Evolutionary conservation across 1,140 invertebrate genomes (phyloP).

Genomic region (Trichonephila inaurata): DNA sequence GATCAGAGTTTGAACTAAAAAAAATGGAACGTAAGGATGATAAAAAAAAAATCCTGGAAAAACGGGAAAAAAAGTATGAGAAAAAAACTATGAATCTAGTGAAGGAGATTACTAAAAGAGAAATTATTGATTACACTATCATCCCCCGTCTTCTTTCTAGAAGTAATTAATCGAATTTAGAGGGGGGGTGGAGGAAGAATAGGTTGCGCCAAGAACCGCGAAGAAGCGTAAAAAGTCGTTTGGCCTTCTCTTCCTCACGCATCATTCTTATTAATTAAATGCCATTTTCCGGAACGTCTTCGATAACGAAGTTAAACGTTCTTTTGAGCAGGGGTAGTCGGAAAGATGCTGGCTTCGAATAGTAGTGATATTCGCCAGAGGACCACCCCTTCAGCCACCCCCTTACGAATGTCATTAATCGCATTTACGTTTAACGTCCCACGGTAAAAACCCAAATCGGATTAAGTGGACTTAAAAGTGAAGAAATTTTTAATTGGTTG

Average conservation of each 20-base stretch:
- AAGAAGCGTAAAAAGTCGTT: conserved; percentile 26
- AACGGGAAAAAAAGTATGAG: neutral
- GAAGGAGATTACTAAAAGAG: conserved; percentile 61
- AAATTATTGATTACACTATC: conserved; percentile 69
- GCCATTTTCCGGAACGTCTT: conserved; percentile 61
- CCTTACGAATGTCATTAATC: conserved; percentile 34
- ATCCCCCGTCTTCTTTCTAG: conserved; percentile 24
- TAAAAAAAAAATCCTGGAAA: conserved; percentile 14
- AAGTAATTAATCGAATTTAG: conserved; percentile 72
- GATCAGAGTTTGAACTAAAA: neutral
- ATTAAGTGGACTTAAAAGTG: conserved; percentile 36
- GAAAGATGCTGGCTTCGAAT: neutral
- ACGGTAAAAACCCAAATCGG: conserved; percentile 20
- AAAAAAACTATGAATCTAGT: conserved; percentile 50
- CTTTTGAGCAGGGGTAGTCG: neutral
- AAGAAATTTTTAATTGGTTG: conserved; percentile 58
- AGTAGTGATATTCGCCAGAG: neutral
- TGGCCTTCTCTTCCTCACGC: neutral
- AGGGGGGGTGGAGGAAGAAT: neutral
- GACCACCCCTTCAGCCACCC: neutral
- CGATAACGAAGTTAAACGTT: conserved; percentile 70
- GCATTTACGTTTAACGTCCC: conserved; percentile 39
- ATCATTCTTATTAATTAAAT: conserved; percentile 70
- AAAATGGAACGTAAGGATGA: neutral
- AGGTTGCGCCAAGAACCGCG: conserved; percentile 38